Conservation (phyloP, 2,113 vertebrate genomes). For the Hemiscyllium ocellatum region DNA sequence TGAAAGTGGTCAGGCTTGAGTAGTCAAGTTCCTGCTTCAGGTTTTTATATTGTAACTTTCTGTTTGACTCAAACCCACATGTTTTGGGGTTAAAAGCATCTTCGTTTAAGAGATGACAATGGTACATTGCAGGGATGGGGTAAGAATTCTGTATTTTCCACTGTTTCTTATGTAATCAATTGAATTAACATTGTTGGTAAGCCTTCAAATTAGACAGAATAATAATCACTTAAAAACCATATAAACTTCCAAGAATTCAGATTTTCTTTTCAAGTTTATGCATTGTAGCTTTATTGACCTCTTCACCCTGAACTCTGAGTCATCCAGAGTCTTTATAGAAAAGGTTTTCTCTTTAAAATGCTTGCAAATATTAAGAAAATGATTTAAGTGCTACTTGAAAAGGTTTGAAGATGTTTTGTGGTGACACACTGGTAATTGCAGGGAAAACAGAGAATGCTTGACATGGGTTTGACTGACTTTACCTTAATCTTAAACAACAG, state of each 20-base stretch:
- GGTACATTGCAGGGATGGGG: neutral
- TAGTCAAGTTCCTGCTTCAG: neutral
- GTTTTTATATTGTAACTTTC: neutral
- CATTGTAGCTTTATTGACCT: neutral
- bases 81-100: no score
- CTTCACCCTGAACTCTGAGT: no score
- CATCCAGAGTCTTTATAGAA: neutral
- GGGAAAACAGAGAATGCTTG: neutral
- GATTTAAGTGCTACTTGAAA: neutral
- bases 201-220: neutral
- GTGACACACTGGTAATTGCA: neutral
- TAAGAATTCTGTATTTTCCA: neutral
- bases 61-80: neutral
- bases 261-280: neutral
- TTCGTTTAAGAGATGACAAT: neutral
- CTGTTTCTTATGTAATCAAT: neutral
- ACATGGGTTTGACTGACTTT: neutral
- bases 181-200: neutral
- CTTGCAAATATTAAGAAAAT: neutral
- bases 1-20: neutral
- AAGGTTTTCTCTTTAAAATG: no score
- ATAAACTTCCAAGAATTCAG: neutral
- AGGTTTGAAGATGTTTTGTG: neutral
- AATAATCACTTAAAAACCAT: neutral
- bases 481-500: no score